phyloP scores from a whole-genome alignment of 2,797 vertebrate species.

The Helostoma temminkii region DNA sequence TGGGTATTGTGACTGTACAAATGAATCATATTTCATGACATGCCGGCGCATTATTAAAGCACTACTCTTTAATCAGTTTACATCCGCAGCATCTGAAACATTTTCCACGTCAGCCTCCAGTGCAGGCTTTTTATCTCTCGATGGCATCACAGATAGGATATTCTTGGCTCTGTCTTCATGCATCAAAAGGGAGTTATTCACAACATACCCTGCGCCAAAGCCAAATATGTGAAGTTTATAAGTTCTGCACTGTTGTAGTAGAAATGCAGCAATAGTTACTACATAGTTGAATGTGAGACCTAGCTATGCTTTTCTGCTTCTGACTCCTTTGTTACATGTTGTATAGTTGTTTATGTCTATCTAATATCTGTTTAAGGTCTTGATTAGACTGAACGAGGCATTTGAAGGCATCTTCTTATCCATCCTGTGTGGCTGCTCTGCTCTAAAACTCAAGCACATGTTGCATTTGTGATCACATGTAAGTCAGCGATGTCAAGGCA shows the following conservation, averaged over 20 bases:
- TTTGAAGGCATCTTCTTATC: neutral
- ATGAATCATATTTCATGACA: neutral
- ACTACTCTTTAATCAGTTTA: constrained; percentile 25
- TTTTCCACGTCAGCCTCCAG: constrained; percentile 21
- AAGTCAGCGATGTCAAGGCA: too few relatives aligned
- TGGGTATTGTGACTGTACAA: neutral
- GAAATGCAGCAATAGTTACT: neutral
- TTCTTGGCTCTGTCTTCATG: constrained; percentile 7
- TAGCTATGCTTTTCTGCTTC: neutral
- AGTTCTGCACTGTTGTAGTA: neutral
- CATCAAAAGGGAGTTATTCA: constrained; percentile 28
- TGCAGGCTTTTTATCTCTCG: constrained; percentile 22
- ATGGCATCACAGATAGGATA: constrained; percentile 25
- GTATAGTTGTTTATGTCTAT: too few relatives aligned
- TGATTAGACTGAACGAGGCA: neutral
- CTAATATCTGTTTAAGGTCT: too few relatives aligned
- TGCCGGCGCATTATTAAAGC: neutral
- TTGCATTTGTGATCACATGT: too few relatives aligned
- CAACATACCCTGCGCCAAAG: neutral
- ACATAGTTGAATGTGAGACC: neutral
- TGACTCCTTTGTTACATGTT: neutral
- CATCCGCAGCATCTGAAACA: constrained; percentile 39
- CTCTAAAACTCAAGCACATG: too few relatives aligned
- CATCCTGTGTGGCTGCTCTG: too few relatives aligned
- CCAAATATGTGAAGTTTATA: constrained; percentile 1